Base-by-base conservation (phyloP, 2,113 vertebrate species). In the Triplophysa rosa region DNA sequence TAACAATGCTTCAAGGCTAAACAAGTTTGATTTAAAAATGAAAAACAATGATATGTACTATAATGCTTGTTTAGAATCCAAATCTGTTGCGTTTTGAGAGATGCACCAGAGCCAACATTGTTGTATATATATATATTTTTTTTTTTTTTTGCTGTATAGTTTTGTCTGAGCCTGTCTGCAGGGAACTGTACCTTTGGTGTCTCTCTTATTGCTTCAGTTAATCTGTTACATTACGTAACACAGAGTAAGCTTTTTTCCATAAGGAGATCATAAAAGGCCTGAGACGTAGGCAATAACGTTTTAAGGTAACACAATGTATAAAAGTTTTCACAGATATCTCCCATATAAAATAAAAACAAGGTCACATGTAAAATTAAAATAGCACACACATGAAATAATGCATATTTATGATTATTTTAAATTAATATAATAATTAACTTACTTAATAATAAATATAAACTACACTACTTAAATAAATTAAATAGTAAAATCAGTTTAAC, bases 161-260 rank as follows among this genome's bases (percentile, higher is more conserved):
- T 73, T 47, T 74, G 54, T 42, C 70, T 61, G 72, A 26, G 16
- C 64, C 62, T 23, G 29, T 71, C 26, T 66, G 78, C 52, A 26
- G 37, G 9, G 40, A 40, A 24, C 64, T 63, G 37, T 11, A 58
- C 45, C 13, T 65, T 67, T 23, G 8, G 70, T 10, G 13, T 84
- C 80, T 77, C 23, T 40, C 37, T 47, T 58, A 52, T 62, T 61
- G 58, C 68, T 45, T 63, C 21, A 13, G 52, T 71, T 79, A 84
- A 84, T 84, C 73, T 63, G 49, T 7, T 56, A 47, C 71, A 63
- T 84, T 65, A 70, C 61, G 75, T 62, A 75, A 76, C 49, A 17
- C 37, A 9, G 17, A 23, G 26, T 83, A 79, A 83, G 45, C 64
- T 19, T 59, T 52, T 67, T 74, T 63, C 64, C 69, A 74, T 33